Evolutionary conservation across 2,888 invertebrate genomes (phyloP).

Genomic region (Dicycla oo): DNA sequence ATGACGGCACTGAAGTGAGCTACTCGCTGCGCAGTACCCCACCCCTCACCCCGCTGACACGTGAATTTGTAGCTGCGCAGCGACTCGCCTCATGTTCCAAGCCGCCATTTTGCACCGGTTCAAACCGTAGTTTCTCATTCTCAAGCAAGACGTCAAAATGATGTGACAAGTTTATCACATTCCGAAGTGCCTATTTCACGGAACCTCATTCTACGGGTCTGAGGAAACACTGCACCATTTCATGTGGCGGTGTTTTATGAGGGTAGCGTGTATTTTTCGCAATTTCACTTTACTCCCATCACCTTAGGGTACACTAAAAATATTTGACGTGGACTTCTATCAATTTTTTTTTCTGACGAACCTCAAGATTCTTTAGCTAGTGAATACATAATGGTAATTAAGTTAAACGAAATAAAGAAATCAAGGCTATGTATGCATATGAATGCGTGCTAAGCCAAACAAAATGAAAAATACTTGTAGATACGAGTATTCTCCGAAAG

Average conservation of each 20-base stretch:
- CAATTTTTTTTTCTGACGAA: slow-evolving; percentile 8
- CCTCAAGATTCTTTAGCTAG: background rate
- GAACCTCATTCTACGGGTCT: slow-evolving; percentile 39
- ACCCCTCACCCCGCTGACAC: too few species aligned
- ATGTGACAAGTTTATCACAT: slow-evolving; percentile 57
- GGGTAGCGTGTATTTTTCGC: slow-evolving; percentile 49
- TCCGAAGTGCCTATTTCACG: slow-evolving; percentile 52
- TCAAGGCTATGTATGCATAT: background rate
- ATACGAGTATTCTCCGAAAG: too few species aligned
- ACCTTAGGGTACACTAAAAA: slow-evolving; percentile 50
- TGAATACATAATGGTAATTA: slow-evolving; percentile 13
- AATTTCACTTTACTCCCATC: slow-evolving; percentile 51
- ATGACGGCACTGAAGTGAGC: too few species aligned
- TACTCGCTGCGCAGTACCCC: too few species aligned
- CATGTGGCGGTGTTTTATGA: slow-evolving; percentile 55
- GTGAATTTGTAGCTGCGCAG: too few species aligned
- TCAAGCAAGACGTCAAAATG: slow-evolving; percentile 40
- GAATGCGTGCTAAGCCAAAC: background rate
- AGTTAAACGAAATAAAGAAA: background rate
- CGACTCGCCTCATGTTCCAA: too few species aligned
- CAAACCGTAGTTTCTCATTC: slow-evolving; percentile 10
- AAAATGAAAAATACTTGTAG: background rate
- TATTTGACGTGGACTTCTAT: slow-evolving; percentile 40
- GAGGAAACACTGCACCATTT: slow-evolving; percentile 38
- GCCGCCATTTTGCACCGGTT: too few species aligned